phyloP scores from a whole-genome alignment of 2,113 vertebrate genomes.

The Catharus fuscescens region DNA sequence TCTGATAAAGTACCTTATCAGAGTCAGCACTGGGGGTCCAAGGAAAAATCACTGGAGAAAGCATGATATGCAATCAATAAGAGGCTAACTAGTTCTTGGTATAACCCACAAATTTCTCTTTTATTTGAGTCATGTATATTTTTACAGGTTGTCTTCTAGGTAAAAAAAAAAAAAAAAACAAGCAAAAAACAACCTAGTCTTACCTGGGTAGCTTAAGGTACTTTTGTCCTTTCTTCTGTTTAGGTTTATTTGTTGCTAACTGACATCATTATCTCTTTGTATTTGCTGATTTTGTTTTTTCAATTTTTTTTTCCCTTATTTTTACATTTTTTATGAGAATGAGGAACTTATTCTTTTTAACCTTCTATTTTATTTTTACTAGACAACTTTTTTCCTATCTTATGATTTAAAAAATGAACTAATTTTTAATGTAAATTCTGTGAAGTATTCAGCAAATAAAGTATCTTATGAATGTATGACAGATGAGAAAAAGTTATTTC shows the following conservation, averaged over 20 bases:
- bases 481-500: not conserved
- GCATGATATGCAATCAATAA: not conserved
- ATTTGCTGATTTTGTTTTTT: not conserved
- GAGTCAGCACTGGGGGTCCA: not conserved
- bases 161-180: not conserved
- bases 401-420: not conserved
- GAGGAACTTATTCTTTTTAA: not conserved
- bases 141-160: not conserved
- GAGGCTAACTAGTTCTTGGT: not conserved
- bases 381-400: not conserved
- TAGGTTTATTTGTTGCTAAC: not conserved
- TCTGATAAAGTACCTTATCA: not conserved
- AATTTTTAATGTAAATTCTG: not conserved
- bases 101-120: not conserved
- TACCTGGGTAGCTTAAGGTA: not conserved
- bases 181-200: not conserved
- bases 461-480: not conserved
- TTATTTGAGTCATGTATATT: not conserved
- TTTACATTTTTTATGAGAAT: not conserved
- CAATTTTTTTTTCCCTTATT: not conserved
- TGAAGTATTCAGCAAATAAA: not conserved
- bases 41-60: not conserved
- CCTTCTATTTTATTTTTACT: not conserved
- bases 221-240: not conserved
- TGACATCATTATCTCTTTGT: not conserved